These are phyloP conservation scores for mouse (Mus musculus) DNA, from an alignment of 2,113 vertebrate species.

Conservation along the genomic window DNA sequence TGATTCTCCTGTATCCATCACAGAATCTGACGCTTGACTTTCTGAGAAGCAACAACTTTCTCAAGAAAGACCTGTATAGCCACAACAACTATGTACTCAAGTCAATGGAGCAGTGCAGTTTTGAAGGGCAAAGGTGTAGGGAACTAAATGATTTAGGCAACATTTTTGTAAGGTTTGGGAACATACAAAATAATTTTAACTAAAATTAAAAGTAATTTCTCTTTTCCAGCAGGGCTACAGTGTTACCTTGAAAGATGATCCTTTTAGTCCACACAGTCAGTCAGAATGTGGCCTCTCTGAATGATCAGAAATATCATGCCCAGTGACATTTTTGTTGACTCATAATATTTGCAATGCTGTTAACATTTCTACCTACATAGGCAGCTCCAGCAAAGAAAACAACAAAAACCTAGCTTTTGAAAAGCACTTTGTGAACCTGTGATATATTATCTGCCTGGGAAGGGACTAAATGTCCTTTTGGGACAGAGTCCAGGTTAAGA, in stretches of 20 bases:
- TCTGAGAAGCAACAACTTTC: neutral
- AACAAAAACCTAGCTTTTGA: neutral
- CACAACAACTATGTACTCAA: neutral
- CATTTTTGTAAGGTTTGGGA: neutral
- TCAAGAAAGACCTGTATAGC: neutral
- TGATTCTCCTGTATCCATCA: neutral
- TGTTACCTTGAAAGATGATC: neutral
- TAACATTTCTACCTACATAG: conserved; percentile 1
- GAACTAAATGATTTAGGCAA: neutral
- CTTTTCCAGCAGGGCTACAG: neutral
- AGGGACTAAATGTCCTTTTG: neutral
- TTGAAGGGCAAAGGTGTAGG: neutral
- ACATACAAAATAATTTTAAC: neutral
- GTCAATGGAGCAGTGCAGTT: neutral
- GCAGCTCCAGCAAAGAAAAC: neutral
- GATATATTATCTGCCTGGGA: conserved; percentile 9
- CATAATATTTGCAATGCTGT: conserved; percentile 33
- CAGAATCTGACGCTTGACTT: no score
- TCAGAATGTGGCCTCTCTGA: conserved; percentile 5
- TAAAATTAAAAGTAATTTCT: neutral
- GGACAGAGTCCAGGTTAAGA: neutral
- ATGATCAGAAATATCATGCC: neutral
- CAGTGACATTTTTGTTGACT: conserved; percentile 35
- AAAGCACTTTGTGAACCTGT: neutral
- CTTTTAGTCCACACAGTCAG: neutral